These are phyloP conservation scores for Spea hammondii DNA, from an alignment of 2,797 vertebrate genomes.

Conservation along the genomic window DNA sequence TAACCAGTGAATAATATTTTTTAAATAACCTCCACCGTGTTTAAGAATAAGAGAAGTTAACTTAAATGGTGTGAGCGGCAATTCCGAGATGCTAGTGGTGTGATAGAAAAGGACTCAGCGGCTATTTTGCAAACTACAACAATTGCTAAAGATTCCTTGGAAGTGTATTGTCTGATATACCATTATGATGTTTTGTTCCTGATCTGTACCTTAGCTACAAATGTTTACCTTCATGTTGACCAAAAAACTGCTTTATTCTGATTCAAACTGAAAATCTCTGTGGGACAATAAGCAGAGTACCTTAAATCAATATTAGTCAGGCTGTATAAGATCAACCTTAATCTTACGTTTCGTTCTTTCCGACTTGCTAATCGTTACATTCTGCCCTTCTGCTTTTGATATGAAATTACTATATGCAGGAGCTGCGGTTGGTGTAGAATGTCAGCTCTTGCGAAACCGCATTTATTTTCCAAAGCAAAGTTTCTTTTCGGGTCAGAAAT, in stretches of 20 bases:
- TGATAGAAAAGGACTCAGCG: too few species aligned
- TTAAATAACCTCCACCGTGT: too few species aligned
- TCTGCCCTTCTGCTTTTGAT: conserved; percentile 19
- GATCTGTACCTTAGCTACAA: neutral
- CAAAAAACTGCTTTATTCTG: neutral
- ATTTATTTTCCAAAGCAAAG: conserved; percentile 58
- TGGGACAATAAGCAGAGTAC: neutral
- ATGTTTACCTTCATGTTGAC: conserved; percentile 4
- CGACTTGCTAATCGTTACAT: conserved; percentile 47
- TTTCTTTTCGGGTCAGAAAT: conserved; percentile 71
- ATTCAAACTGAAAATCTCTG: neutral
- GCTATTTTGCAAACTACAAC: too few species aligned
- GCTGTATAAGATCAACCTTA: neutral
- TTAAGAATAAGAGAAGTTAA: too few species aligned
- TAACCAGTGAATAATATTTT: too few species aligned
- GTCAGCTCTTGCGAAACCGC: conserved; percentile 6
- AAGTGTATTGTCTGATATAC: conserved; percentile 6
- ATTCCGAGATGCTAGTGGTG: too few species aligned
- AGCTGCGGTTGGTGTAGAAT: conserved; percentile 21
- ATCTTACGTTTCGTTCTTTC: neutral
- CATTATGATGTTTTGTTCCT: neutral
- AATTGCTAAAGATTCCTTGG: too few species aligned
- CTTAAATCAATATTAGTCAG: neutral
- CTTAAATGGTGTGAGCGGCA: too few species aligned
- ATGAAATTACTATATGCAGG: conserved; percentile 16